Evolutionary conservation across 2,888 invertebrate genomes (phyloP).

Genomic region (Eurytoma adleriae): DNA sequence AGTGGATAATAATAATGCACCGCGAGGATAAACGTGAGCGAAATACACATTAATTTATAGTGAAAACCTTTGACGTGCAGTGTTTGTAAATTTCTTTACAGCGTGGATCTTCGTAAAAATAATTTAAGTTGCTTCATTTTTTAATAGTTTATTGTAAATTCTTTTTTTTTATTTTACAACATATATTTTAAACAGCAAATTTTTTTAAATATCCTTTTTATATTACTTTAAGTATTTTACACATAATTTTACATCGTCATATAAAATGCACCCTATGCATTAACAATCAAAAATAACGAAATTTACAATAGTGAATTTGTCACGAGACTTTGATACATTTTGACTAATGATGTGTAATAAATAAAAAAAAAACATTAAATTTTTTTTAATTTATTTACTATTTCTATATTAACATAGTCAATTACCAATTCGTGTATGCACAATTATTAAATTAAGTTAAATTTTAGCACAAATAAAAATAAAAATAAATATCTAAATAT

Average conservation of each 20-base stretch:
- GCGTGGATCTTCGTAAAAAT: conserved; percentile 27
- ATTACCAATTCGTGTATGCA: conserved; percentile 23
- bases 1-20: conserved; percentile 27
- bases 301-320: conserved; percentile 45
- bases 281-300: conserved; percentile 43
- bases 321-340: conserved; percentile 46
- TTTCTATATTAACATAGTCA: conserved; percentile 12
- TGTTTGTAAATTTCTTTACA: conserved; percentile 29
- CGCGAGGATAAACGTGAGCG: background rate
- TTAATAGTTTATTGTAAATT: conserved; percentile 48
- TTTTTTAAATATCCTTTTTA: conserved; percentile 3
- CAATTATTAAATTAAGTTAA: conserved; percentile 22
- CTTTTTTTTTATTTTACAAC: conserved; percentile 27
- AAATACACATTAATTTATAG: conserved; percentile 1
- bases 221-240: conserved; percentile 50
- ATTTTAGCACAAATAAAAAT: no score
- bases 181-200: conserved; percentile 30
- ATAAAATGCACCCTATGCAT: conserved; percentile 49
- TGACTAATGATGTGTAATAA: conserved; percentile 37
- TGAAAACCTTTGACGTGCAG: conserved; percentile 15
- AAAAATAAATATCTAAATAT: background rate
- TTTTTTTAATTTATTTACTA: conserved; percentile 26
- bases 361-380: conserved; percentile 23
- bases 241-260: conserved; percentile 49
- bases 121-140: conserved; percentile 24